Evolutionary conservation across 2,113 vertebrate genomes (phyloP), one percentile per base, ranked within the genome.

Genomic region (Struthio camelus): DNA sequence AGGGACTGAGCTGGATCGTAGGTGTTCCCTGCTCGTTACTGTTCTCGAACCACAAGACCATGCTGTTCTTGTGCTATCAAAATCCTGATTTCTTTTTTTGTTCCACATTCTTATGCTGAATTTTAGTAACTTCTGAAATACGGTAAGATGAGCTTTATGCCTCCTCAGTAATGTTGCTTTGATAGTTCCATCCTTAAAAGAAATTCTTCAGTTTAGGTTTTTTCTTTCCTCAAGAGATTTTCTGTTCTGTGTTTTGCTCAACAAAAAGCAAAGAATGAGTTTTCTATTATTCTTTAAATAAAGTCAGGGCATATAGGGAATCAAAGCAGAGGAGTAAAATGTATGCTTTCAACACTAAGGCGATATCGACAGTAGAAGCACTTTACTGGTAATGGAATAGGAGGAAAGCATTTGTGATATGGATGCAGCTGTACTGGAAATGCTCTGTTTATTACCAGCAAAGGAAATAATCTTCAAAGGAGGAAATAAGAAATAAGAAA

Each of bases 81-180:
- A n/a, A n/a, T n/a, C n/a, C n/a, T n/a, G n/a, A n/a, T n/a, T 66
- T 42, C 19, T 54, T 50, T 27, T 38, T 64, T 17, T 56, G 4
- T 40, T 70, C 48, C 23, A 61, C 4, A 71, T 56, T 75, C 16
- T 93, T 59, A 61, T 81, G 42, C 30, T 65, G 70, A 94, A 76
- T 89, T 81, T 89, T 85, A 72, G 48, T 69, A 85, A 59, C 2
- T 28, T 87, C 73, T 76, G 50, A 81, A 92, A 27, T 3, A 34
- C 38, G 50, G 18, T 36, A 66, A 85, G 40, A 61, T 44, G 11
- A 72, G 11, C 10, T 89, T 89, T 93, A 56, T 92, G 89, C 42
- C 19, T 78, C 40, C 72, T 96, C 85, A 92, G 54, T 69, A 87
- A 89, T 69, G 77, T 94, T 89, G 78, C 34, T 20, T 76, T 76